Percentiles rank a stretch among this genome's conserved stretches.
Evolutionary conservation across 2,113 vertebrate species (phyloP).

Genomic region (Indicator maculatus): DNA sequence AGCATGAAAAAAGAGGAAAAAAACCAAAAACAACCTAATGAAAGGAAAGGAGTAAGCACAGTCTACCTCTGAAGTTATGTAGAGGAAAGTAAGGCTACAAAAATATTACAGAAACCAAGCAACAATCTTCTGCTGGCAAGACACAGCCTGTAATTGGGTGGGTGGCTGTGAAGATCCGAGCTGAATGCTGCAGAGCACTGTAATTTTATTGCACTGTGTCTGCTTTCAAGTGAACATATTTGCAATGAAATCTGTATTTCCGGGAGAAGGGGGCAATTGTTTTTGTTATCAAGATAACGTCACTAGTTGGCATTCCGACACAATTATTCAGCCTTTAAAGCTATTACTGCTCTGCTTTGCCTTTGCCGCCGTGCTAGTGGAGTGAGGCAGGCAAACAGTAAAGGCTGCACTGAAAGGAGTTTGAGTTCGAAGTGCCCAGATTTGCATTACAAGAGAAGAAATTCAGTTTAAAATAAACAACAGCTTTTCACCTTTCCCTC

Average conservation of each 20-base stretch:
- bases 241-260: slow-evolving; percentile 65
- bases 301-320: slow-evolving; percentile 40
- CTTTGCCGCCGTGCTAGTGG: neutral
- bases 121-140: slow-evolving; percentile 67
- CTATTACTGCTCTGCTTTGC: neutral
- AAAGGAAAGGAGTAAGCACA: slow-evolving; percentile 39
- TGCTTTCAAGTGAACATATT: slow-evolving; percentile 38
- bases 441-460: neutral
- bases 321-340: slow-evolving; percentile 11
- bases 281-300: slow-evolving; percentile 19
- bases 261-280: neutral
- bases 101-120: slow-evolving; percentile 71
- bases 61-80: slow-evolving; percentile 53
- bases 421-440: neutral
- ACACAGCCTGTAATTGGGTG: slow-evolving; percentile 65
- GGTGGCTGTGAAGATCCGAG: slow-evolving; percentile 57
- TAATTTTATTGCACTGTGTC: slow-evolving; percentile 53
- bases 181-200: slow-evolving; percentile 54
- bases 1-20: neutral
- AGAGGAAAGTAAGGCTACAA: slow-evolving; percentile 61
- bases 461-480: neutral
- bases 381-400: neutral
- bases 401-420: neutral
- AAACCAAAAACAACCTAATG: neutral
- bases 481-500: slow-evolving; percentile 6